phyloP scores from a whole-genome alignment of 2,888 invertebrate genomes.

The Taphrorychus bicolor region DNA sequence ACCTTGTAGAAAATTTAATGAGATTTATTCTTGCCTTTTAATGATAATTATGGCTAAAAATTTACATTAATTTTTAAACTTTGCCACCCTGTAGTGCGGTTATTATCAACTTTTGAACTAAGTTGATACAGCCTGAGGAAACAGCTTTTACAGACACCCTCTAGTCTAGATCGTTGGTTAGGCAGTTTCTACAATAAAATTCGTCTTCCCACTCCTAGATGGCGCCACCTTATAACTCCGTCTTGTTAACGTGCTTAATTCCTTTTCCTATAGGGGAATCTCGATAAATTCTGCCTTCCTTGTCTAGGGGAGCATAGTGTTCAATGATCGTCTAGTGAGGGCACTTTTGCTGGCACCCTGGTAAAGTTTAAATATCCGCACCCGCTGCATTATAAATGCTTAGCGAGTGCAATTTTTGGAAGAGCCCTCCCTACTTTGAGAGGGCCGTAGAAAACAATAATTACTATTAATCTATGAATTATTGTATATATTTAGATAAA shows the following conservation, averaged over 20 bases:
- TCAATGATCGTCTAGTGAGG: constrained; percentile 87
- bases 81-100: no score
- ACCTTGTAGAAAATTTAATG: no score
- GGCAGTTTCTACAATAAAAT: neutral
- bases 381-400: constrained; percentile 58
- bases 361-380: constrained; percentile 61
- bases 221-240: neutral
- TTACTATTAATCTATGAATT: no score
- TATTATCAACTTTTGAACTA: no score
- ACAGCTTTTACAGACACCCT: no score
- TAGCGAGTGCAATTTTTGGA: constrained; percentile 42
- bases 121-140: no score
- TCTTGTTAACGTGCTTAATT: neutral
- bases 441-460: constrained; percentile 23
- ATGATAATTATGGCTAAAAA: no score
- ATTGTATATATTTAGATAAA: no score
- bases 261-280: neutral
- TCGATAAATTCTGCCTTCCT: constrained; percentile 62
- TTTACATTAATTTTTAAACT: no score
- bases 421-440: constrained; percentile 34
- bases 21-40: no score
- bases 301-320: constrained; percentile 89
- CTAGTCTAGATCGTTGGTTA: no score
- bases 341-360: constrained; percentile 83
- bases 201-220: neutral